Evolutionary conservation across 2,888 invertebrate genomes (phyloP), one percentile per base, ranked within the genome.

Genomic region (Xylota segnis): DNA sequence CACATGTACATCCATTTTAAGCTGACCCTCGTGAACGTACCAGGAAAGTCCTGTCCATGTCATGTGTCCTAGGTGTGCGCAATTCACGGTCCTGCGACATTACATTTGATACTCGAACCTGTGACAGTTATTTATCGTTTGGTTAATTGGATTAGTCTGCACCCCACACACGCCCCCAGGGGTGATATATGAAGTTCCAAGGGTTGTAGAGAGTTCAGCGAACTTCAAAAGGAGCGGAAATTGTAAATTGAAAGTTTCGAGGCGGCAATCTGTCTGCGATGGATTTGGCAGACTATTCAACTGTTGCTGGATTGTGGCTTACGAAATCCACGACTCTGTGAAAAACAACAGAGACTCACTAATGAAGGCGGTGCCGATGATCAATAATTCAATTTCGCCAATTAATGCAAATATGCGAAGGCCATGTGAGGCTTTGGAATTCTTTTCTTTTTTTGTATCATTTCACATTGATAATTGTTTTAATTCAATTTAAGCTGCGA

Each of bases 61-160:
- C 63, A 66, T 63, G 63, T 54, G 82, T 40, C 56, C 76, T 45
- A 76, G 82, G 76, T 76, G 76, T 59, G 70, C 56, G 14, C 50
- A 63, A 40, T 63, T 43, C 43, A 12, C 63, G 54, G 34, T 50
- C 70, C 52, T 59, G 37, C 32, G 3, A 29, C 52, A 34, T 59
- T 7, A 63, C 16, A 58, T 71, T 58, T 65, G 47, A 71, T 47
- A 82, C 47, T 56, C 14, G n/a, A 70, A 54, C 43, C 56, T 50
- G 18, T 32, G 65, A 40, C 70, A 71, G 63, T 76, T 61, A 83
- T 83, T 78, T 72, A 83, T 83, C 78, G 83, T 66, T 78, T 54
- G 59, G 83, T 59, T 78, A 78, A 83, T 78, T 78, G 83, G 77
- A 83, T 83, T 83, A 83, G 77, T 83, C 83, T 77, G 63, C 54